Evolutionary conservation across 2,797 vertebrate genomes (phyloP).

Genomic region (Vespertilio murinus): DNA sequence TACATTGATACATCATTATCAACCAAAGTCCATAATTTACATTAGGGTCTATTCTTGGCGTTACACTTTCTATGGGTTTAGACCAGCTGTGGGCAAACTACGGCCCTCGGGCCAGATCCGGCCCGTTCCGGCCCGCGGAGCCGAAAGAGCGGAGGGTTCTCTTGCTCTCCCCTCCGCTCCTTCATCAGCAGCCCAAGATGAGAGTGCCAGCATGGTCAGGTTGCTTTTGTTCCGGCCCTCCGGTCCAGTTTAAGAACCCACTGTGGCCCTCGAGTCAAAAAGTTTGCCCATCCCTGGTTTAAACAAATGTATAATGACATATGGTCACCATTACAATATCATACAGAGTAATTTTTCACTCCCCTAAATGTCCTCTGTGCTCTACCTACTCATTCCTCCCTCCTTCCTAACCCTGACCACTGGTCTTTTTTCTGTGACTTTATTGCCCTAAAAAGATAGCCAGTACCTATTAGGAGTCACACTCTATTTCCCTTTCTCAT

Average conservation of each 20-base stretch:
- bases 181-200: too few species aligned
- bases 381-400: background rate
- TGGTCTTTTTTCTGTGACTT: slow-evolving; percentile 14
- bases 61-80: background rate
- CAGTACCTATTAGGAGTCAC: background rate
- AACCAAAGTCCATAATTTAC: background rate
- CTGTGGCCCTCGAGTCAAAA: too few species aligned
- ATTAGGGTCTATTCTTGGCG: background rate
- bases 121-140: too few species aligned
- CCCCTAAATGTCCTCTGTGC: background rate
- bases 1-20: background rate
- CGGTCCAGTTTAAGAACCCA: too few species aligned
- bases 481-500: background rate
- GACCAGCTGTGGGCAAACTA: too few species aligned
- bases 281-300: too few species aligned
- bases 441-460: background rate
- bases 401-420: background rate
- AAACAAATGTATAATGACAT: background rate
- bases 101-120: too few species aligned
- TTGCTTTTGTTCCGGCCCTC: too few species aligned
- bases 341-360: background rate
- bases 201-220: too few species aligned
- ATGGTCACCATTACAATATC: background rate
- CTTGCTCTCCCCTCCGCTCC: too few species aligned
- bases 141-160: too few species aligned